A percentile compares a stretch with the other conserved stretches of the same genome.
These are phyloP conservation scores for Drosophila anomelani DNA, from an alignment of 2,888 invertebrate genomes.

Conservation along the genomic window DNA sequence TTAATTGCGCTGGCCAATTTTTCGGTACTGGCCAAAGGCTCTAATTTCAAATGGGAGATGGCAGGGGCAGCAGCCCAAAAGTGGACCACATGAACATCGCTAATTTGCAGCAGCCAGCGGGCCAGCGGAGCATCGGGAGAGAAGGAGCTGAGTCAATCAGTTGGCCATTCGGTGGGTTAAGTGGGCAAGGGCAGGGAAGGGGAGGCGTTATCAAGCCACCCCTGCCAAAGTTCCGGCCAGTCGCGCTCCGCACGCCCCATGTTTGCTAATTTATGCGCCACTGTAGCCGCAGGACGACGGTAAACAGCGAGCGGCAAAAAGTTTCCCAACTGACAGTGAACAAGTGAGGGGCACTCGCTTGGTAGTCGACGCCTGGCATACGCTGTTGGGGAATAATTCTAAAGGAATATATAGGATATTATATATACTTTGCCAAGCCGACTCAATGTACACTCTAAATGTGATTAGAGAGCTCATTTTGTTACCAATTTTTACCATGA, in stretches of 20 bases:
- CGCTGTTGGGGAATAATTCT: not conserved
- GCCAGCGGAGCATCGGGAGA: conserved; percentile 4
- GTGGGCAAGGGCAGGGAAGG: conserved; percentile 1
- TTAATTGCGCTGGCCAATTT: conserved; percentile 70
- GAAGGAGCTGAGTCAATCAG: conserved; percentile 64
- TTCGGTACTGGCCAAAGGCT: conserved; percentile 35
- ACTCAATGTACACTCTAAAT: too few relatives aligned
- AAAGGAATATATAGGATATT: not conserved
- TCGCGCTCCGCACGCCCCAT: conserved; percentile 63
- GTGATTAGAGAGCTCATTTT: too few relatives aligned
- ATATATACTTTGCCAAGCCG: not conserved
- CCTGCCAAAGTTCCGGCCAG: conserved; percentile 40
- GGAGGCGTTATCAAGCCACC: conserved; percentile 24
- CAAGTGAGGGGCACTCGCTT: not conserved
- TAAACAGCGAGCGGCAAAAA: conserved; percentile 52
- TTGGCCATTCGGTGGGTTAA: conserved; percentile 54
- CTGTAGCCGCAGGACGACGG: conserved; percentile 58
- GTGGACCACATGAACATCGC: conserved; percentile 57
- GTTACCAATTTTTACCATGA: not conserved
- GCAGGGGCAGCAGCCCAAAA: not conserved
- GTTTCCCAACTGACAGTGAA: conserved; percentile 58
- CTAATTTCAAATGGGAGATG: conserved; percentile 56
- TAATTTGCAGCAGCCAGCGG: conserved; percentile 56
- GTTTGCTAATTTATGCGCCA: conserved; percentile 75
- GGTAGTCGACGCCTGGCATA: conserved; percentile 2